Base-by-base conservation (phyloP, 2,888 invertebrate genomes). In the Conops quadrifasciatus region DNA sequence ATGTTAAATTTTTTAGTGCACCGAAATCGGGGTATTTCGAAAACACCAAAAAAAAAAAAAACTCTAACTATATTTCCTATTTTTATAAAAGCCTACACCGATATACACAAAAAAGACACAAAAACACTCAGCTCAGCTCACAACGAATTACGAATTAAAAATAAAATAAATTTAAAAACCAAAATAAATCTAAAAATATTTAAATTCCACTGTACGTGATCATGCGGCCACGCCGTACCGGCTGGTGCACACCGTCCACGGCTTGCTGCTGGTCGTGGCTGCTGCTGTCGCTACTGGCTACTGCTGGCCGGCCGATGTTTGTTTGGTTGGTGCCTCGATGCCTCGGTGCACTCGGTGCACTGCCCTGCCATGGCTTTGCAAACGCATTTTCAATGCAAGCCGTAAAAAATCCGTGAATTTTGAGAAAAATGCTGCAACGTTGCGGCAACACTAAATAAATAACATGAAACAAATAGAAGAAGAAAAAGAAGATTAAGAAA, bases 341-440 rank as follows among this genome's bases (percentile, higher is more conserved):
- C 36, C 36, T 36, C 36, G 36, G 36, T 36, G 63, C 51, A 19
- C 58, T 45, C 60, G 24, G 51, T 60, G 60, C 68, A 68, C 62
- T 70, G 45, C 45, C 60, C 69, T 70, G 63, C 56, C 63, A 63
- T 70, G 69, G 69, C 63, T 70, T 56, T 63, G 70, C 45, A 64
- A 58, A 65, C 49, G 64, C 45, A 65, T 64, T 70, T 62, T 70
- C 58, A 70, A 65, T 64, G 70, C 47, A 64, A 70, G 36, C 2
- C 30, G 28, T 26, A 65, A 70, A 51, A 45, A 47, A 26, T 47
- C 24, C 16, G n/a, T 47, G 9, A 30, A 30, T 59, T 59, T 15
- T 43, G 43, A 26, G 63, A 47, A 45, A 63, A 62, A 58, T 58
- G 19, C 53, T 53, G 53, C 53, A 53, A 21, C n/a, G 11, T 4